Conservation (phyloP, 2,888 invertebrate species). For the Galerucella nymphaeae region DNA sequence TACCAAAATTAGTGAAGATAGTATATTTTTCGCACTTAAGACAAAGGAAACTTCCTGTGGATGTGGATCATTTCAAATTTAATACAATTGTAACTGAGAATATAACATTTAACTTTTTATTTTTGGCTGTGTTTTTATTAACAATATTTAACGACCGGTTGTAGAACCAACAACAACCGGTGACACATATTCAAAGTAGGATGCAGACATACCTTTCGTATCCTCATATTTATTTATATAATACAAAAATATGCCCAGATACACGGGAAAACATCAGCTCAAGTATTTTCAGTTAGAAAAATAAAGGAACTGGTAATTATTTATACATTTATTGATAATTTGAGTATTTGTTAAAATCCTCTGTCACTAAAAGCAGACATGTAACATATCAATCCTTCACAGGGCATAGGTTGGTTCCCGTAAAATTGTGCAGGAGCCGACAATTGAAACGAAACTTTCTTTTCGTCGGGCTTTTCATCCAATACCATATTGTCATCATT, state of each 20-base stretch:
- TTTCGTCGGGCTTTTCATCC: slow-evolving; percentile 39
- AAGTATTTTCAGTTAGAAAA: too few relatives aligned
- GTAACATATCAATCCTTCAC: slow-evolving; percentile 52
- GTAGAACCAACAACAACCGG: too few relatives aligned
- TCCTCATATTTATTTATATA: too few relatives aligned
- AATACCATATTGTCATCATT: slow-evolving; percentile 51
- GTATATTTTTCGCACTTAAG: not conserved
- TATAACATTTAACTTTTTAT: too few relatives aligned
- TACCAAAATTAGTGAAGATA: not conserved
- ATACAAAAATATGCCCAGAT: too few relatives aligned
- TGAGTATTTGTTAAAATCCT: slow-evolving; percentile 23
- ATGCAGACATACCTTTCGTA: too few relatives aligned
- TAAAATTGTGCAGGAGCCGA: slow-evolving; percentile 50
- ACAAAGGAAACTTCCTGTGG: not conserved
- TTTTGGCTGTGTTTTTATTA: too few relatives aligned
- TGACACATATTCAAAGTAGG: too few relatives aligned
- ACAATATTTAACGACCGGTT: too few relatives aligned
- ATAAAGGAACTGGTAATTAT: too few relatives aligned
- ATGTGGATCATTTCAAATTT: not conserved
- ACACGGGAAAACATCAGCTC: too few relatives aligned
- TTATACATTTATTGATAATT: not conserved
- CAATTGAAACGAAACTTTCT: slow-evolving; percentile 38
- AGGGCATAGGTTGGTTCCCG: slow-evolving; percentile 48
- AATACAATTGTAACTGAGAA: not conserved
- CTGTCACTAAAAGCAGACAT: slow-evolving; percentile 53